These are phyloP conservation scores for Rhinichthys osculus DNA, from an alignment of 2,797 vertebrate genomes.

Conservation along the genomic window DNA sequence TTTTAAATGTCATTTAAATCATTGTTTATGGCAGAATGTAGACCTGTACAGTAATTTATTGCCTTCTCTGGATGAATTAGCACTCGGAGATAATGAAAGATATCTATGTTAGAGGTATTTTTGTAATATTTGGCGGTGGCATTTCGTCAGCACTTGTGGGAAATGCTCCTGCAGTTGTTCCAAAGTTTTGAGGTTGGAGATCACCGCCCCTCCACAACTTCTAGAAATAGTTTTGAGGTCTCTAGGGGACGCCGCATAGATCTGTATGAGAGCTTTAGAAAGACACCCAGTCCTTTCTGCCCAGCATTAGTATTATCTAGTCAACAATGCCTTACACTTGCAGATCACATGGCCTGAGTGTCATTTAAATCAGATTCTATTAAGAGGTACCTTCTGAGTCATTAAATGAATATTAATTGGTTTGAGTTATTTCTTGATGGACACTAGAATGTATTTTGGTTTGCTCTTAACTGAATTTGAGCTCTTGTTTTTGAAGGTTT, in stretches of 20 bases:
- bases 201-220: not conserved
- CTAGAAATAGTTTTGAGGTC: conserved; percentile 4
- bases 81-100: conserved; percentile 29
- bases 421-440: conserved; percentile 26
- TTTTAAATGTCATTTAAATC: conserved; percentile 29
- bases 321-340: conserved; percentile 32
- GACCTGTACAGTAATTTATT: conserved; percentile 45
- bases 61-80: conserved; percentile 30
- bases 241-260: not conserved
- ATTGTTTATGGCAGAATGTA: conserved; percentile 26
- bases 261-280: conserved; percentile 26
- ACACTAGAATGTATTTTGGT: conserved; percentile 32
- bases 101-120: conserved; percentile 38
- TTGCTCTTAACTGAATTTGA: conserved; percentile 38
- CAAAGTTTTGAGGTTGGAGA: conserved; percentile 2
- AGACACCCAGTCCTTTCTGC: not conserved
- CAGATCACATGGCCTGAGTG: conserved; percentile 27
- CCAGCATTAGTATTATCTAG: not conserved
- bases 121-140: conserved; percentile 24
- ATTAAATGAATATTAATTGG: not conserved
- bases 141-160: conserved; percentile 23
- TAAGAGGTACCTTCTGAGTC: not conserved
- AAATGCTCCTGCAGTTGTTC: conserved; percentile 13
- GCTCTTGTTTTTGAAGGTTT: conserved; percentile 20
- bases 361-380: conserved; percentile 17